A percentile compares a stretch with the other conserved stretches of the same genome.
Conservation (phyloP, 2,113 vertebrate species). For the Centropristis striata region DNA sequence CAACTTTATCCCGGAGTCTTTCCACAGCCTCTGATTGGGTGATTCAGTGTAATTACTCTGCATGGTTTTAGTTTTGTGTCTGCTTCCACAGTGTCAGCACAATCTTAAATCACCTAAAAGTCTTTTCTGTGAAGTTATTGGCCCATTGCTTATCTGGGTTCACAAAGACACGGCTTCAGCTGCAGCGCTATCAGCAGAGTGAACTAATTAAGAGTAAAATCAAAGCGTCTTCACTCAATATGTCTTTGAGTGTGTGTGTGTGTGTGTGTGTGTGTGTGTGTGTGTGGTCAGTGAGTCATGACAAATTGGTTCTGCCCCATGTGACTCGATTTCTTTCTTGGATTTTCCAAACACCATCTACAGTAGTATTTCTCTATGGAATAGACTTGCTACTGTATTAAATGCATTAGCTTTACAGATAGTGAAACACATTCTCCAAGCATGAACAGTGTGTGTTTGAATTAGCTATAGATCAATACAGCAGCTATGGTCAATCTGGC, state of each 20-base stretch:
- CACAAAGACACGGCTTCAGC: constrained; percentile 42
- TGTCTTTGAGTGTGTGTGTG: constrained; percentile 17
- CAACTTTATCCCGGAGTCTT: constrained; percentile 17
- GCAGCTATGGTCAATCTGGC: constrained; percentile 1
- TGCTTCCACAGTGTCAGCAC: constrained; percentile 50
- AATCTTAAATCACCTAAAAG: constrained; percentile 35
- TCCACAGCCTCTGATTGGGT: constrained; percentile 24
- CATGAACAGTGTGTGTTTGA: not conserved
- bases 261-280: constrained; percentile 23
- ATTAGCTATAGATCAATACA: constrained; percentile 5
- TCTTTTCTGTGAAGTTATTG: constrained; percentile 38
- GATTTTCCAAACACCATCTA: not conserved
- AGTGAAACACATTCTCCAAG: not conserved
- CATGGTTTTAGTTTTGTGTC: constrained; percentile 36
- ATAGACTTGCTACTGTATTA: not conserved
- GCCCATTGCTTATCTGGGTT: constrained; percentile 53
- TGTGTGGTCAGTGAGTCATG: constrained; percentile 46
- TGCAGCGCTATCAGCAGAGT: constrained; percentile 32
- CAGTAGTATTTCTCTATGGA: not conserved
- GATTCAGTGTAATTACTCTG: constrained; percentile 48
- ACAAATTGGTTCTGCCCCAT: constrained; percentile 27
- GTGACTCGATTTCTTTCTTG: not conserved
- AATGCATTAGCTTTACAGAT: not conserved
- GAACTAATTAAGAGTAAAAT: constrained; percentile 62
- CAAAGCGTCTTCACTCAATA: constrained; percentile 28